Base-by-base conservation (phyloP, 2,797 vertebrate genomes). In the Pseudochromis fuscus region DNA sequence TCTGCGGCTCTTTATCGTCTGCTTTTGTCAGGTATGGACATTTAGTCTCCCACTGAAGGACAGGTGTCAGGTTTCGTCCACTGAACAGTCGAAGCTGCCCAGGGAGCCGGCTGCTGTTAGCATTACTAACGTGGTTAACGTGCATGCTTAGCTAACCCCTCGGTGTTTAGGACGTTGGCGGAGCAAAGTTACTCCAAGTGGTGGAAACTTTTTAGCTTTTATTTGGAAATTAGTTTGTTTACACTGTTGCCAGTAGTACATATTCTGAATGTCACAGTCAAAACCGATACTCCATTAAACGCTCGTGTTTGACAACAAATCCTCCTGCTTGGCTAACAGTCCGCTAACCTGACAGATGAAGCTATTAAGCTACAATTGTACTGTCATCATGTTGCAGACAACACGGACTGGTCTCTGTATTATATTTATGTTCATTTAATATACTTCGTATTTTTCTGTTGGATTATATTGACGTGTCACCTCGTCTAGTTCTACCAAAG, bases 151-250 rank as follows among this genome's bases (percentile, higher is more conserved):
- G 81, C 89, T 86, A 40, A 46, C 63, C 48, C 63, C 30, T 79
- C 44, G 51, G 55, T 12, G 64, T 35, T 64, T 33, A 31, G 68
- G 38, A 76, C 70, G 61, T 68, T 57, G 38, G n/a, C 16, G 50
- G n/a, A 71, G 35, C 77, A 77, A 86, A 91, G 81, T 91, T 88
- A 50, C 58, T 33, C 30, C 46, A 46, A 55, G 25, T 64, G 59
- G 25, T 35, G n/a, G 6, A n/a, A 80, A 86, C 78, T 83, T 81
- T 21, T 40, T 16, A 7, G 0, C 55, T 37, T 50, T 8, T 15
- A 2, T 15, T 10, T n/a, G 38, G 7, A 30, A 7, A 57, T 61
- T 58, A 10, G 18, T 27, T 0, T 1, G 7, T 52, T 38, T 6
- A 19, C 0, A 16, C 7, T 7, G 5, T 18, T 50, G 5, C 1